Evolutionary conservation across 2,888 invertebrate species (phyloP).

Genomic region (Plebejus argus): DNA sequence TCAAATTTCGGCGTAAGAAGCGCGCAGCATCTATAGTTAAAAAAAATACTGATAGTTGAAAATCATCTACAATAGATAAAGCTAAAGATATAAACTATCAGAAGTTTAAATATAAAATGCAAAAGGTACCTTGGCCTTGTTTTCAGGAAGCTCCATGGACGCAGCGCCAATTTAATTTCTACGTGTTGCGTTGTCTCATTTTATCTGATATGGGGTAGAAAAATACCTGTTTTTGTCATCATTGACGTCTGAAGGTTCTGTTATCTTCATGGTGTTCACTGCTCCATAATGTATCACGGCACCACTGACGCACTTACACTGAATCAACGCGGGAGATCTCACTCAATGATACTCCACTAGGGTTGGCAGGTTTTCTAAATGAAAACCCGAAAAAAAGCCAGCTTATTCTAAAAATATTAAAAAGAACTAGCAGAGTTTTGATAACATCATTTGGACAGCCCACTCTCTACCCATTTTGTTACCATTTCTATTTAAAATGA

Average conservation of each 20-base stretch:
- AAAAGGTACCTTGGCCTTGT: too few relatives aligned
- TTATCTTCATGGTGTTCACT: slow-evolving; percentile 58
- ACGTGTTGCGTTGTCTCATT: neutral
- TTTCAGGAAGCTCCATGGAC: neutral
- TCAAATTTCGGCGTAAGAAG: too few relatives aligned
- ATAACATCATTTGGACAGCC: neutral
- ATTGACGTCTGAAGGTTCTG: slow-evolving; percentile 45
- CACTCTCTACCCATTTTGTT: neutral
- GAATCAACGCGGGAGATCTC: slow-evolving; percentile 58
- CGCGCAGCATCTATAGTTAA: too few relatives aligned
- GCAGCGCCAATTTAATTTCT: neutral
- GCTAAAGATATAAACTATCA: too few relatives aligned
- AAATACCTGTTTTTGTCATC: slow-evolving; percentile 43
- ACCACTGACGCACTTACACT: slow-evolving; percentile 54
- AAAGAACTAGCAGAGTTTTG: neutral
- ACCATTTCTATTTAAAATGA: neutral
- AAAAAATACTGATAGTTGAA: too few relatives aligned
- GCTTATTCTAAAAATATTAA: neutral
- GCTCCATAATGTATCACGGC: slow-evolving; percentile 4
- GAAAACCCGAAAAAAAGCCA: neutral
- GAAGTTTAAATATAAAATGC: too few relatives aligned
- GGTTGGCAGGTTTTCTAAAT: neutral
- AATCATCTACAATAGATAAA: too few relatives aligned
- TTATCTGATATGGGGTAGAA: neutral
- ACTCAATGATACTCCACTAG: slow-evolving; percentile 57